These are phyloP conservation scores for Geophilus truncorum DNA, from an alignment of 2,888 invertebrate species.

Conservation along the genomic window DNA sequence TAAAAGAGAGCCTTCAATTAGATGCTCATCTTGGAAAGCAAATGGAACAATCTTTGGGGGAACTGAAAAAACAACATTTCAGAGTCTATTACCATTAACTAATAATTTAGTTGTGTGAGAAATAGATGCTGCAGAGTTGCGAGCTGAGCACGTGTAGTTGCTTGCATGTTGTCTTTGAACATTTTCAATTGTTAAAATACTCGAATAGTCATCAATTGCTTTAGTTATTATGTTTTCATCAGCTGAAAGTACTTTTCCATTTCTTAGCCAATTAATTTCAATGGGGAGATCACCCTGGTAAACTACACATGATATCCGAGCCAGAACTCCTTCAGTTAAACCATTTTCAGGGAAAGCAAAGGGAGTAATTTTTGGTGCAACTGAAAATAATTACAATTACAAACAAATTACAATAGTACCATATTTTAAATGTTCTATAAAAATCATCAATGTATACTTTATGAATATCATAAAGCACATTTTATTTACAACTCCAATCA, in stretches of 20 bases:
- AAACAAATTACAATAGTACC: too few species aligned
- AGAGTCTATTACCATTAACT: conserved; percentile 26
- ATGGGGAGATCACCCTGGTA: conserved; percentile 45
- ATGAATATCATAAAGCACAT: background rate
- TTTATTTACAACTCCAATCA: background rate
- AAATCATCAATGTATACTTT: too few species aligned
- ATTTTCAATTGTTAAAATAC: conserved; percentile 31
- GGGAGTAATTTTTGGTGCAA: conserved; percentile 42
- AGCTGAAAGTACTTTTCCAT: conserved; percentile 43
- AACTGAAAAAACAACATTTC: background rate
- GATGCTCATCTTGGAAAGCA: conserved; percentile 29
- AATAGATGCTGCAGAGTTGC: conserved; percentile 22
- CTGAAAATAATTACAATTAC: too few species aligned
- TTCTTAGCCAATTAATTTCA: conserved; percentile 51
- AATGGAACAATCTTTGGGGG: conserved; percentile 30
- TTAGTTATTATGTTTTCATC: background rate
- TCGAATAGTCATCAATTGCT: conserved; percentile 28
- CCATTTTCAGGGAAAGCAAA: conserved; percentile 54
- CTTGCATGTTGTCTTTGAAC: conserved; percentile 18
- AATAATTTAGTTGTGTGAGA: conserved; percentile 1
- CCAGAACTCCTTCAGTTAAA: conserved; percentile 54
- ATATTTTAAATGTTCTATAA: too few species aligned
- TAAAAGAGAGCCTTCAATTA: conserved; percentile 5
- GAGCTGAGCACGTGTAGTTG: conserved; percentile 20
- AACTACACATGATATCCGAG: conserved; percentile 51